A percentile compares a stretch with the other conserved stretches of the same genome.
phyloP scores from a whole-genome alignment of 2,888 invertebrate species.

The Spilosoma lubricipeda region DNA sequence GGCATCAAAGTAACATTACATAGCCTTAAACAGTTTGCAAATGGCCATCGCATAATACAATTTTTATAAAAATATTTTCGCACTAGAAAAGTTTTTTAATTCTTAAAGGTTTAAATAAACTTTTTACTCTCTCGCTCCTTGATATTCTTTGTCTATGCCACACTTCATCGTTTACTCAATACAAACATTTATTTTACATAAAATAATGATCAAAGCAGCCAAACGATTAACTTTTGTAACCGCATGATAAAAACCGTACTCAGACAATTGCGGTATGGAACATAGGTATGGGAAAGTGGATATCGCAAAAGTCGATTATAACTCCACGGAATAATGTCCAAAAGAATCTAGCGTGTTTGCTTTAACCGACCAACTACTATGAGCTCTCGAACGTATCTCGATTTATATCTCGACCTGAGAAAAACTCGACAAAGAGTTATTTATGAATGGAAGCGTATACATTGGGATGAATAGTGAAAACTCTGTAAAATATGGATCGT shows the following conservation, averaged over 20 bases:
- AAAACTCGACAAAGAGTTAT: background rate
- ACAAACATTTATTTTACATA: background rate
- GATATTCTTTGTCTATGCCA: background rate
- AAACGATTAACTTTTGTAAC: constrained; percentile 34
- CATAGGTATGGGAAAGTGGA: constrained; percentile 47
- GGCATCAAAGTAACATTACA: too few species aligned
- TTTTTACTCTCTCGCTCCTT: background rate
- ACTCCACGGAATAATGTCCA: constrained; percentile 74
- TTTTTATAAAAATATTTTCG: too few species aligned
- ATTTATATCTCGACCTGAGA: background rate
- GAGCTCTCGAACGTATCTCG: constrained; percentile 44
- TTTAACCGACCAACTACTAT: constrained; percentile 56
- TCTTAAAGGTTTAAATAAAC: background rate
- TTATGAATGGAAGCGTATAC: background rate
- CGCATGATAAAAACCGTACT: constrained; percentile 36
- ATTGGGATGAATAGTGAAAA: too few species aligned
- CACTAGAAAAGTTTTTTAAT: background rate
- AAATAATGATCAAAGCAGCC: constrained; percentile 35
- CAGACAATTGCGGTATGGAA: constrained; percentile 27
- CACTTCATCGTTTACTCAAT: background rate
- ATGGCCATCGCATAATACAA: too few species aligned
- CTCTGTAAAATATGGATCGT: too few species aligned
- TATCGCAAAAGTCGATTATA: constrained; percentile 79
- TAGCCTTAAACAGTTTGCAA: too few species aligned
- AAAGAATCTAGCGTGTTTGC: constrained; percentile 75